Evolutionary conservation across 2,797 vertebrate genomes (phyloP).

Genomic region (Geotrypetes seraphini): DNA sequence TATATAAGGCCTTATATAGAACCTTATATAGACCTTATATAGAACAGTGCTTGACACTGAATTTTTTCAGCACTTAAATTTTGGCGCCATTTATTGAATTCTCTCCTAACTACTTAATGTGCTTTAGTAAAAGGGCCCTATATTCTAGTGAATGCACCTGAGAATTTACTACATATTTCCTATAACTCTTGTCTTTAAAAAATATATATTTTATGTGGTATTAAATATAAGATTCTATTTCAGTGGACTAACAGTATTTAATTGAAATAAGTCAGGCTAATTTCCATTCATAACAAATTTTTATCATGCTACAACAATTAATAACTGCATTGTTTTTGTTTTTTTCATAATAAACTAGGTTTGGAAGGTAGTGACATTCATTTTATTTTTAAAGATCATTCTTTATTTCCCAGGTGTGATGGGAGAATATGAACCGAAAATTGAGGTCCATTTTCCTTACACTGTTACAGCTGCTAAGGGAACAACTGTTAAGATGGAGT

Average conservation of each 20-base stretch:
- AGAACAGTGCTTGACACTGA: too few relatives aligned
- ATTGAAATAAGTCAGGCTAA: background rate
- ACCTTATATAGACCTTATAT: too few relatives aligned
- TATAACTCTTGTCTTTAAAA: too few relatives aligned
- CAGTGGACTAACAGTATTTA: background rate
- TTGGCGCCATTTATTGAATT: too few relatives aligned
- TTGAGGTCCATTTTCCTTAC: constrained; percentile 89
- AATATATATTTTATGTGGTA: background rate
- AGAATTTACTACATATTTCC: too few relatives aligned
- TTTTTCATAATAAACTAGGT: constrained; percentile 4
- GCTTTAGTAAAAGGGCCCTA: too few relatives aligned
- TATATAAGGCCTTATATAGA: too few relatives aligned
- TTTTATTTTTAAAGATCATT: constrained; percentile 35
- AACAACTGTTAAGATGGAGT: constrained; percentile 85
- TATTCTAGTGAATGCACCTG: too few relatives aligned
- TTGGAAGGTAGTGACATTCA: constrained; percentile 18
- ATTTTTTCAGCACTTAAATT: too few relatives aligned
- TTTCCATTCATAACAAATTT: constrained; percentile 2
- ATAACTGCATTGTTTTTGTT: background rate
- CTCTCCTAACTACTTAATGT: too few relatives aligned
- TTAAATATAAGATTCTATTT: background rate
- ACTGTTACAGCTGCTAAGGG: constrained; percentile 81
- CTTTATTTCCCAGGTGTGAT: constrained; percentile 79
- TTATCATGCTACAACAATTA: constrained; percentile 3
- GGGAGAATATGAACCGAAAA: constrained; percentile 97